Evolutionary conservation across 2,113 vertebrate species (phyloP).

Genomic region (Etheostoma spectabile): DNA sequence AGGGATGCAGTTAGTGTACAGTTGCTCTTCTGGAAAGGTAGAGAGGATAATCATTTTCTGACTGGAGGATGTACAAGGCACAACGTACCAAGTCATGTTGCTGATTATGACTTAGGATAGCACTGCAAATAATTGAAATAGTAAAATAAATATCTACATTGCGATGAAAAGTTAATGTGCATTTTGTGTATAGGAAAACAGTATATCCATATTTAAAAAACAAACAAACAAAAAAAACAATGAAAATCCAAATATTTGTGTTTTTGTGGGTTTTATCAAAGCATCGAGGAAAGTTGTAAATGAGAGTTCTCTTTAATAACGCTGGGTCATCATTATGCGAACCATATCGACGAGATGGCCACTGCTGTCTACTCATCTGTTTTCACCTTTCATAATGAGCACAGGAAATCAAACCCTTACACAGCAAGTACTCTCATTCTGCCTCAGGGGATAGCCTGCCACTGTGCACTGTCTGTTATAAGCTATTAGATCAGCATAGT

Average conservation of each 20-base stretch:
- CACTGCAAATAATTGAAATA: neutral
- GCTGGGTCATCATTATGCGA: slow-evolving; percentile 59
- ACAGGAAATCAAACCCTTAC: slow-evolving; percentile 67
- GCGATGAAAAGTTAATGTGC: neutral
- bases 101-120: neutral
- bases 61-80: neutral
- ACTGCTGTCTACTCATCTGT: slow-evolving; percentile 64
- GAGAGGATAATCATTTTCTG: slow-evolving; percentile 15
- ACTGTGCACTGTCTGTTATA: slow-evolving; percentile 26
- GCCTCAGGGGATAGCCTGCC: slow-evolving; percentile 29
- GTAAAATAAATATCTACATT: neutral
- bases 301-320: slow-evolving; percentile 46
- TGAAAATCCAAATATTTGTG: neutral
- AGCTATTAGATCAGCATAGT: slow-evolving; percentile 41
- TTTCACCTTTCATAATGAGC: slow-evolving; percentile 74
- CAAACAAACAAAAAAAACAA: neutral
- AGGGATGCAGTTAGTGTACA: slow-evolving; percentile 50
- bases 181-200: neutral
- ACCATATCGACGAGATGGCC: slow-evolving; percentile 59
- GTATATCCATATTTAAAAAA: neutral
- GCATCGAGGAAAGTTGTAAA: slow-evolving; percentile 14
- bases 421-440: slow-evolving; percentile 47
- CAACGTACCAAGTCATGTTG: neutral
- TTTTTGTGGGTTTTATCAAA: neutral
- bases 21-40: slow-evolving; percentile 32